Evolutionary conservation across 2,113 vertebrate genomes (phyloP), one percentile per base, ranked within the genome.

Genomic region (Apteryx mantelli): DNA sequence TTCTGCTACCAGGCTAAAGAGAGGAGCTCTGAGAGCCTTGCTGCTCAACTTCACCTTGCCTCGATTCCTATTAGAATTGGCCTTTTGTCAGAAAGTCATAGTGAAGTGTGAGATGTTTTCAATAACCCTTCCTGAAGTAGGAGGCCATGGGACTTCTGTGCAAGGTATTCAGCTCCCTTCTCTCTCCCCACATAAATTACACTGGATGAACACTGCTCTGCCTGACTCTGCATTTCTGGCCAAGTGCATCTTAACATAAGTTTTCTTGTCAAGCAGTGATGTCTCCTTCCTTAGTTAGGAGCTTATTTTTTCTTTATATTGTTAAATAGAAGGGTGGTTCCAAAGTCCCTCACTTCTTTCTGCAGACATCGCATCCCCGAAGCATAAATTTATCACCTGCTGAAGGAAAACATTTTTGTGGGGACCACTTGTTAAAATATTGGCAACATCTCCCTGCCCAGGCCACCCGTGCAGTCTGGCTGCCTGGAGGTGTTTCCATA

Each of bases 341-440:
- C 88, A 88, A 34, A 78, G 14, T 61, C 36, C 8, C 32, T 63
- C 53, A n/a, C 30, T 65, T 93, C 70, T 91, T 83, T 71, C 69
- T 63, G 40, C 40, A 86, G 69, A 73, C 75, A 32, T 66, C 69
- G 26, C 52, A 68, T 77, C 60, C 46, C 60, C 1, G 1, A 73
- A 71, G 32, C 0, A 6, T 46, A 50, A 88, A 88, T 91, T 85
- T 91, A 93, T 93, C 88, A 82, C 75, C 58, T 88, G 88, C 80
- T 82, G 75, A 86, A 78, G 84, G 75, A 65, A 76, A 77, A 56
- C 0, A 2, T 56, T 84, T 93, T 68, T 88, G 75, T 85, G 88
- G 26, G 76, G 88, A 53, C 75, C 80, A 73, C 91, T 88, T 91
- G 69, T 93, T 93, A 85, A 85, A 95, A 91, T 68, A 78, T 25